These are phyloP conservation scores for Caenorhabditis afra DNA, from an alignment of 2,888 invertebrate species.

Conservation along the genomic window DNA sequence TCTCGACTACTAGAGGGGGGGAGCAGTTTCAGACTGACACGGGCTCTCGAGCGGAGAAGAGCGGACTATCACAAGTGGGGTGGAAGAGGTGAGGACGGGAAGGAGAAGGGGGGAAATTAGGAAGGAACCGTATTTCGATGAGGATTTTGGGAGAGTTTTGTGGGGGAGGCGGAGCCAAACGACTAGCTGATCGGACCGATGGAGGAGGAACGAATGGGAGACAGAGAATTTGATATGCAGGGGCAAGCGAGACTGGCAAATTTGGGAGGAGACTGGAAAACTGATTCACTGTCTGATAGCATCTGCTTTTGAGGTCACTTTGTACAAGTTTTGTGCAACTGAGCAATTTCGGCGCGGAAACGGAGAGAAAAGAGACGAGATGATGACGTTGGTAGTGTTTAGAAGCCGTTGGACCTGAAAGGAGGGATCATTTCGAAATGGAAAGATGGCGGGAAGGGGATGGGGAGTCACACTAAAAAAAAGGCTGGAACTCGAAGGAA, in stretches of 20 bases:
- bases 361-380: neutral
- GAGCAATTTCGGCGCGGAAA: constrained; percentile 14
- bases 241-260: constrained; percentile 51
- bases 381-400: neutral
- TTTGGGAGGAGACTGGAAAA: constrained; percentile 13
- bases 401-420: constrained; percentile 52
- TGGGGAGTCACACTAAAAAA: constrained; percentile 4
- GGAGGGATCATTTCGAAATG: neutral
- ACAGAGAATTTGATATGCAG: constrained; percentile 36
- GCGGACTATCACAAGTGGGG: neutral
- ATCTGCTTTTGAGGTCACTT: constrained; percentile 22
- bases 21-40: neutral
- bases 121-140: constrained; percentile 39
- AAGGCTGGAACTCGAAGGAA: too few relatives aligned
- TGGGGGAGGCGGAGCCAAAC: neutral
- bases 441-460: neutral
- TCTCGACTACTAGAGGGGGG: neutral
- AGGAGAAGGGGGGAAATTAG: constrained; percentile 22
- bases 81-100: neutral
- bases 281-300: constrained; percentile 8
- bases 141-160: constrained; percentile 12
- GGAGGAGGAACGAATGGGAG: neutral
- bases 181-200: constrained; percentile 15
- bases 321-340: constrained; percentile 44
- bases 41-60: neutral